These are phyloP conservation scores for Hephaestus fuliginosus DNA, from an alignment of 2,797 vertebrate species.

Conservation along the genomic window DNA sequence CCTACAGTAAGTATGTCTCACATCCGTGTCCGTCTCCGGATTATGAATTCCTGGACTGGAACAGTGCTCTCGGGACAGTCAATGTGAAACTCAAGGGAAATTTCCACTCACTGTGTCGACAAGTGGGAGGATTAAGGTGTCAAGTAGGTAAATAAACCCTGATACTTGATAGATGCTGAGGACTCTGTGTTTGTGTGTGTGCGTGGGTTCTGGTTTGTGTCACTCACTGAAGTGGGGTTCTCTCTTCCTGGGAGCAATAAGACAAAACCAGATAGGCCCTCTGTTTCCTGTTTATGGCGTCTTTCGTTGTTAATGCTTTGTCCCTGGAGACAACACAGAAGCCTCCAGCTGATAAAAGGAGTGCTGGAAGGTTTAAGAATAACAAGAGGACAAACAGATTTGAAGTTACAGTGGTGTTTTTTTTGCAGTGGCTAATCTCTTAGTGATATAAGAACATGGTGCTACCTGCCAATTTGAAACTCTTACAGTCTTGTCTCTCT, in stretches of 20 bases:
- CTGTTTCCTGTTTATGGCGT: slow-evolving; percentile 78
- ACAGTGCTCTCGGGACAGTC: background rate
- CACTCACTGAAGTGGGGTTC: slow-evolving; percentile 57
- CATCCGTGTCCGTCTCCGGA: background rate
- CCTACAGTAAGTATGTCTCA: slow-evolving; percentile 25
- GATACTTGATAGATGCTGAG: slow-evolving; percentile 54
- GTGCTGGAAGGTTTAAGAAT: slow-evolving; percentile 64
- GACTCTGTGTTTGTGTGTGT: slow-evolving; percentile 36
- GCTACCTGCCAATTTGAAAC: slow-evolving; percentile 39
- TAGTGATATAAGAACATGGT: slow-evolving; percentile 53
- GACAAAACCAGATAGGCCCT: slow-evolving; percentile 58
- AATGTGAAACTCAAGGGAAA: slow-evolving; percentile 28
- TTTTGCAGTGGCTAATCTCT: slow-evolving; percentile 62
- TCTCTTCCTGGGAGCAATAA: slow-evolving; percentile 57
- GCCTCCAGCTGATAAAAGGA: slow-evolving; percentile 71
- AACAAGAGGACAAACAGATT: slow-evolving; percentile 67
- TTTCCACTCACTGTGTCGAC: slow-evolving; percentile 53
- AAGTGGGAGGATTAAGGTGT: slow-evolving; percentile 56
- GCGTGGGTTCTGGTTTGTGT: slow-evolving; percentile 74
- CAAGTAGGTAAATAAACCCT: slow-evolving; percentile 68
- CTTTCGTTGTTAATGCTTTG: slow-evolving; percentile 58
- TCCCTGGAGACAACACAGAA: slow-evolving; percentile 71
- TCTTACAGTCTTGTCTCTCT: slow-evolving; percentile 1
- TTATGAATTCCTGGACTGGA: background rate
- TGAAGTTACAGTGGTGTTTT: slow-evolving; percentile 43